phyloP scores from a whole-genome alignment of 2,113 vertebrate genomes.

The Oreochromis aureus region DNA sequence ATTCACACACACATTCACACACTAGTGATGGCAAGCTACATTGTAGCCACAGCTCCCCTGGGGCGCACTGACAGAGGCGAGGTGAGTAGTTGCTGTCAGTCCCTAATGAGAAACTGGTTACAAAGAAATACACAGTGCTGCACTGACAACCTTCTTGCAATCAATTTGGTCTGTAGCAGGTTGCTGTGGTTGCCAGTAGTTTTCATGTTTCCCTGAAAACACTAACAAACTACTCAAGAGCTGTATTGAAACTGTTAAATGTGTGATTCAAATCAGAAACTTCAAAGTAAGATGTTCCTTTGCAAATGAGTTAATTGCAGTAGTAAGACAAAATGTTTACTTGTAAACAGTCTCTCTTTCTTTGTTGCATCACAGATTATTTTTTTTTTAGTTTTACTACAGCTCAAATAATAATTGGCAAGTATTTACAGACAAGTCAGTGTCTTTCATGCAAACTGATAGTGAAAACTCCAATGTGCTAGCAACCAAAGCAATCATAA shows the following conservation, averaged over 20 bases:
- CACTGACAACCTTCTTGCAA: background rate
- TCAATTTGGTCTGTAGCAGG: background rate
- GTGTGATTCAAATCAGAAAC: background rate
- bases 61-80: too few relatives aligned
- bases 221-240: background rate
- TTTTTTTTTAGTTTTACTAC: background rate
- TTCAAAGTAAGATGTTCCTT: background rate
- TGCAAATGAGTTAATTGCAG: background rate
- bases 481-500: background rate
- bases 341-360: background rate
- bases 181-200: background rate
- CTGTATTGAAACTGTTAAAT: background rate
- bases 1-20: too few relatives aligned
- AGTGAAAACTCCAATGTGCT: background rate
- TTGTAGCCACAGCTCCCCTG: too few relatives aligned
- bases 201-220: background rate
- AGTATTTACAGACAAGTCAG: background rate
- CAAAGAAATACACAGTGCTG: background rate
- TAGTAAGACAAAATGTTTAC: background rate
- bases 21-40: too few relatives aligned
- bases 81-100: background rate
- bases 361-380: background rate
- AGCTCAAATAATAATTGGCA: background rate
- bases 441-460: background rate
- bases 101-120: background rate